A percentile compares a stretch with the other conserved stretches of the same genome.
Conservation (phyloP, 1,140 invertebrate species). For the Delia radicum region DNA sequence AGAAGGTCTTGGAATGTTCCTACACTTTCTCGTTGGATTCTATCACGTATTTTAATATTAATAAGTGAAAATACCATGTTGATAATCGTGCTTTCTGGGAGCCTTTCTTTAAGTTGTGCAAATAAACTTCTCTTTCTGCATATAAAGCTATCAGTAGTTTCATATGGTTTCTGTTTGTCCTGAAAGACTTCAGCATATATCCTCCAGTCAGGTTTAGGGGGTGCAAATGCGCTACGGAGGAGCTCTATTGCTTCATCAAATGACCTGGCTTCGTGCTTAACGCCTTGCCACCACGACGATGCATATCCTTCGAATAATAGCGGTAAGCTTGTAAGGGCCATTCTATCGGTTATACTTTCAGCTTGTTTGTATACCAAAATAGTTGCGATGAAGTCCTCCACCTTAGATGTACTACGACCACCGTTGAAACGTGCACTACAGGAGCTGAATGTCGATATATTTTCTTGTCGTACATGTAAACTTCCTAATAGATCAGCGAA, state of each 20-base stretch:
- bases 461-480: slow-evolving; percentile 19
- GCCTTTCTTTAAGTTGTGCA: too few species aligned
- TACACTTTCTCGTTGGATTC: too few species aligned
- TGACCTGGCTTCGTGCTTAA: too few species aligned
- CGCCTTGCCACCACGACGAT: slow-evolving; percentile 26
- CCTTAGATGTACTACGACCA: neutral
- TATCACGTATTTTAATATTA: too few species aligned
- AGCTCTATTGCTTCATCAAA: too few species aligned
- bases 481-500: neutral
- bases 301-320: slow-evolving; percentile 26
- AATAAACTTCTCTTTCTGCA: neutral
- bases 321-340: slow-evolving; percentile 7
- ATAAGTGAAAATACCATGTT: too few species aligned
- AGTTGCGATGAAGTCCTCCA: slow-evolving; percentile 25
- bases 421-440: slow-evolving; percentile 22
- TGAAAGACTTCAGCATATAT: slow-evolving; percentile 16
- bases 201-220: slow-evolving; percentile 21
- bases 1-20: neutral
- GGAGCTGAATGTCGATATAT: neutral
- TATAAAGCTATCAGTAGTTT: slow-evolving; percentile 3
- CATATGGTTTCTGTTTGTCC: slow-evolving; percentile 4
- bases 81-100: too few species aligned
- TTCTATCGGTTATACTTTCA: slow-evolving; percentile 10
- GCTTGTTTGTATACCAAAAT: slow-evolving; percentile 24
- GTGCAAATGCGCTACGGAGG: neutral